phyloP scores from a whole-genome alignment of 2,888 invertebrate species.

The Drosophila anomalata region DNA sequence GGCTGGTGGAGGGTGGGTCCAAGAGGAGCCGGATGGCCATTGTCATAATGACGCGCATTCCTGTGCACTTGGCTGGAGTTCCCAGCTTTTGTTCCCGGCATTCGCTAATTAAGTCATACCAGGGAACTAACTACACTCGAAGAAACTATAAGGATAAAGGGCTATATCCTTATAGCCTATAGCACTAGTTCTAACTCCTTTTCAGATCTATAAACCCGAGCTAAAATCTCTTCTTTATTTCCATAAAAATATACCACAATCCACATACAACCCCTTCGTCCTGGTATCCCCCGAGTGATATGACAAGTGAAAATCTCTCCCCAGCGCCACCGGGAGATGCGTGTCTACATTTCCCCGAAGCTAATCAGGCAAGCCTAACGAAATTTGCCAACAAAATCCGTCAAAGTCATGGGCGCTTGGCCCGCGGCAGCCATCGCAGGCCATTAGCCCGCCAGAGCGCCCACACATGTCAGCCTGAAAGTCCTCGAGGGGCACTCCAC shows the following conservation, averaged over 20 bases:
- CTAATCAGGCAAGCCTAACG: slow-evolving; percentile 64
- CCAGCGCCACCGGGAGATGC: background rate
- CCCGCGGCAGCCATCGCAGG: slow-evolving; percentile 45
- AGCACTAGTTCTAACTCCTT: background rate
- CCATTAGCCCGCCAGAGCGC: slow-evolving; percentile 52
- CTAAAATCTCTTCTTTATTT: background rate
- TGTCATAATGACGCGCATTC: slow-evolving; percentile 71
- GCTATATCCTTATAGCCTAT: background rate
- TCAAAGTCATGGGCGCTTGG: slow-evolving; percentile 62
- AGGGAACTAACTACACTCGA: slow-evolving; percentile 13
- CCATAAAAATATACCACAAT: background rate
- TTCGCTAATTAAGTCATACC: slow-evolving; percentile 59
- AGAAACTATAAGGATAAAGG: background rate
- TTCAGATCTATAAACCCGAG: background rate
- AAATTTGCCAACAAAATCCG: slow-evolving; percentile 55
- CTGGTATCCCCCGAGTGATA: slow-evolving; percentile 4
- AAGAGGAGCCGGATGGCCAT: slow-evolving; percentile 26
- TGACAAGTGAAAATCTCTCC: slow-evolving; percentile 8
- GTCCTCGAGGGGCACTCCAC: slow-evolving; percentile 62
- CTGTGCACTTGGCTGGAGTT: slow-evolving; percentile 53
- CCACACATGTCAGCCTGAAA: slow-evolving; percentile 59
- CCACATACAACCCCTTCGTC: background rate
- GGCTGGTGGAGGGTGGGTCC: background rate
- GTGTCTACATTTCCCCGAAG: slow-evolving; percentile 29
- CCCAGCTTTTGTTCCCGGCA: slow-evolving; percentile 33